Evolutionary conservation across 2,797 vertebrate genomes (phyloP), one percentile per base, ranked within the genome.

Genomic region (Phoebastria nigripes): DNA sequence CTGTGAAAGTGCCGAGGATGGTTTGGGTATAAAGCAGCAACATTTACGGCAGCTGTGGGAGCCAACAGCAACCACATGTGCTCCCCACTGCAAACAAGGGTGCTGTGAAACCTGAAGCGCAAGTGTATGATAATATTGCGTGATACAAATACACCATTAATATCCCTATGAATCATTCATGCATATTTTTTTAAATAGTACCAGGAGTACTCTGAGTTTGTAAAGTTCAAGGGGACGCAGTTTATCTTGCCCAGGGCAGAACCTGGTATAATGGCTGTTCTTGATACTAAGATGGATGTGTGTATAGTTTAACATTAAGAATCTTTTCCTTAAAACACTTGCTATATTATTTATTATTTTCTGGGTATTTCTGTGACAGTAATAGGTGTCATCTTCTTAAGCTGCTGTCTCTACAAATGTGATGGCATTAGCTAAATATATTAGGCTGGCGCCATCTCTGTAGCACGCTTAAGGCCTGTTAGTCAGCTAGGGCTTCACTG

Each of bases 141-240:
- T 67, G 90, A 83, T 91, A 78, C 79, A 92, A 85, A 96, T 72
- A 54, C 94, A 80, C 89, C 51, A 6, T 91, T 96, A n/a, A 93
- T 84, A 82, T 37, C 85, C 41, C 26, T 15, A 29, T 78, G 93
- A 95, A 90, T 17, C 73, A 86, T 82, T 95, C 85, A 37, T 70
- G 70, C 37, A 15, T 65, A 15, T 13, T 69, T 51, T 82, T 89
- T 83, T 7, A 70, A 87, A 83, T 58, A 84, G 25, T 56, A 52
- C 55, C 83, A 87, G 82, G 25, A 79, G 58, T 17, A 10, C 39
- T 70, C 84, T 7, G 76, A 79, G 79, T 78, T 71, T 78, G 52
- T 41, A 44, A 59, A 52, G 61, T 9, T 33, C 58, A 26, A 37
- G 76, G 37, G 65, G n/a, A n/a, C 1, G 0, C 20, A n/a, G 13